These are phyloP conservation scores for Cynopterus brachyotis DNA, from an alignment of 2,113 vertebrate genomes.

Conservation along the genomic window DNA sequence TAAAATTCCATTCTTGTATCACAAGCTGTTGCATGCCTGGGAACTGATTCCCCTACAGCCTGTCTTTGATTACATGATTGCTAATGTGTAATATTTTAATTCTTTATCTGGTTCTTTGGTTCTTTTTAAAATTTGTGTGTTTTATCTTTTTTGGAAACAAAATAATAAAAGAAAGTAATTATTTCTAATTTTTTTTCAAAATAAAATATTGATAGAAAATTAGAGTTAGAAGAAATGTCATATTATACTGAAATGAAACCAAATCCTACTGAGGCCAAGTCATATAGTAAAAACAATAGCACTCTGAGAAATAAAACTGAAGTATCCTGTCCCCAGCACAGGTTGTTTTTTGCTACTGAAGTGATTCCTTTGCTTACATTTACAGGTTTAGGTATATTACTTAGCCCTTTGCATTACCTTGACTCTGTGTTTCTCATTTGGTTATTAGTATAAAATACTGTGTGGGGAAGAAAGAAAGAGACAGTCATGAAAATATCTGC, in stretches of 20 bases:
- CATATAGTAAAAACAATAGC: not conserved
- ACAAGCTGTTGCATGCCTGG: not conserved
- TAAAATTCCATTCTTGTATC: not conserved
- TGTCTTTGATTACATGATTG: not conserved
- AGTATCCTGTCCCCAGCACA: not conserved
- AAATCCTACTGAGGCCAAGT: not conserved
- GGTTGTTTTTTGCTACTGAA: not conserved
- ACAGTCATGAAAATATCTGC: not conserved
- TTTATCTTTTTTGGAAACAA: not conserved
- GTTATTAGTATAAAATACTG: not conserved
- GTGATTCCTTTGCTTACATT: not conserved
- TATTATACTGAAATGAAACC: not conserved
- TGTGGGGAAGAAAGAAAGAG: not conserved
- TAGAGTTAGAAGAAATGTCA: not conserved
- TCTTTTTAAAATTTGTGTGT: not conserved
- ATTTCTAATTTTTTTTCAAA: constrained; percentile 35
- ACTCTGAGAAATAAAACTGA: not conserved
- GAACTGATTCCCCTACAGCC: not conserved
- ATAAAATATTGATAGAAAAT: not conserved
- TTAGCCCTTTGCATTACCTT: not conserved
- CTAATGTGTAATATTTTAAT: not conserved
- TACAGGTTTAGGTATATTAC: not conserved
- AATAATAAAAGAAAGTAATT: not conserved
- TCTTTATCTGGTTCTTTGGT: not conserved
- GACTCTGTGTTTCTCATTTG: not conserved